Base-by-base conservation (phyloP, 2,113 vertebrate species). In the Melanerpes aurifrons region DNA sequence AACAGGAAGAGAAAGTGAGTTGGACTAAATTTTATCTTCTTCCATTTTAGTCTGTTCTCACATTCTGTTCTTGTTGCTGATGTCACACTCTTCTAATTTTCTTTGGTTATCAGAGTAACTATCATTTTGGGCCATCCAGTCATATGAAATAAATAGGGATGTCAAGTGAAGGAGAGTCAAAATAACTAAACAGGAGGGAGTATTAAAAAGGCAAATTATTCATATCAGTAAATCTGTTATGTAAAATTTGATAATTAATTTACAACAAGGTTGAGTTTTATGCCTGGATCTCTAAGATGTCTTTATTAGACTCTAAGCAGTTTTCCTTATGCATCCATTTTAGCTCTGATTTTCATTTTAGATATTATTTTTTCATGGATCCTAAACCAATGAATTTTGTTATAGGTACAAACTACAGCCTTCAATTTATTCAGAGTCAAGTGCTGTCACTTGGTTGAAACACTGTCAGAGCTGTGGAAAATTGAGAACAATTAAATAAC, bases 31-130 rank as follows among this genome's bases (percentile, higher is more conserved):
- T 15, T 89, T 32, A 3, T 5, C 2, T 37, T 81, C 54, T 82
- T 80, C 32, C 56, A 64, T 78, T 93, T 63, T 48, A 78, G 28
- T 66, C 54, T 62, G 35, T 89, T 88, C 43, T 64, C 82, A 20
- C 29, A n/a, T 88, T 94, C 70, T 82, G 18, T 7, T 85, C 54
- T 82, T 88, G 21, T 64, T 83, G 68, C 12, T 93, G 77, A 73
- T 83, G 37, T 73, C 61, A 87, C 35, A 10, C n/a, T 86, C 35
- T 63, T 84, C 58, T 89, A 92, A 96, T 94, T 96, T 91, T 94
- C 95, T 97, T 95, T 96, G 83, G 95, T 98, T 98, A 96, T 98
- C 97, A 98, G 96, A 98, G 97, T 97, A 98, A 97, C 96, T 96
- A 95, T 98, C 85, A 97, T 97, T 98, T 98, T 97, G 96, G 89